Evolutionary conservation across 2,888 invertebrate species (phyloP).

Genomic region (Diachrysia chrysitis): DNA sequence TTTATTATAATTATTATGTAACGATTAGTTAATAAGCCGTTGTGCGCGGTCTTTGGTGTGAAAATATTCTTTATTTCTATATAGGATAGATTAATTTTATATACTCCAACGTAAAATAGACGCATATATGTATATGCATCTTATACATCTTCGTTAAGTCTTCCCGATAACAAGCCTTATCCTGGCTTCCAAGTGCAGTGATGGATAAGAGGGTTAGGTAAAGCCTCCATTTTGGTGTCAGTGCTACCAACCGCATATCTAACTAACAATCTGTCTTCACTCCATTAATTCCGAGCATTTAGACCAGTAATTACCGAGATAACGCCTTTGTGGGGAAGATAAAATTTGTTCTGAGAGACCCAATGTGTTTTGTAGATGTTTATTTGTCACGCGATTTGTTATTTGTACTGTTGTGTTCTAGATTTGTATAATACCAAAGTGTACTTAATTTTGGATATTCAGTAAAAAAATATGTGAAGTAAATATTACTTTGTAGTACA

Average conservation of each 20-base stretch:
- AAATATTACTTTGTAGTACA: too few relatives aligned
- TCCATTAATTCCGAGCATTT: conserved; percentile 53
- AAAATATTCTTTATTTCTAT: too few relatives aligned
- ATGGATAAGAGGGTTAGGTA: background rate
- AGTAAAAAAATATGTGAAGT: too few relatives aligned
- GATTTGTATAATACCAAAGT: too few relatives aligned
- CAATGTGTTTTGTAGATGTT: conserved; percentile 21
- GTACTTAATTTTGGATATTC: too few relatives aligned
- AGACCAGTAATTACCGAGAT: conserved; percentile 50
- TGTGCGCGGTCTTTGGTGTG: too few relatives aligned
- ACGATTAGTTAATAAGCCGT: too few relatives aligned
- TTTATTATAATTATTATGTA: too few relatives aligned
- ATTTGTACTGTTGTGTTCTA: too few relatives aligned
- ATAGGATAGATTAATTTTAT: too few relatives aligned
- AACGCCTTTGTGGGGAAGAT: conserved; percentile 36
- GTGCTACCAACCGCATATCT: conserved; percentile 33
- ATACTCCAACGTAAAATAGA: too few relatives aligned
- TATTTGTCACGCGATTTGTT: conserved; percentile 30
- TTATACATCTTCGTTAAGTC: background rate
- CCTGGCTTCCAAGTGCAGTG: background rate
- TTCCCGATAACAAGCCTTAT: background rate
- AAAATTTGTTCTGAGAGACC: conserved; percentile 36
- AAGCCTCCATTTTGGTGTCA: conserved; percentile 11
- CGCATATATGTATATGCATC: too few relatives aligned
- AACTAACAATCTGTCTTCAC: conserved; percentile 48